These are phyloP conservation scores for Psittacula derbiana DNA, from an alignment of 2,797 vertebrate genomes.

Conservation along the genomic window DNA sequence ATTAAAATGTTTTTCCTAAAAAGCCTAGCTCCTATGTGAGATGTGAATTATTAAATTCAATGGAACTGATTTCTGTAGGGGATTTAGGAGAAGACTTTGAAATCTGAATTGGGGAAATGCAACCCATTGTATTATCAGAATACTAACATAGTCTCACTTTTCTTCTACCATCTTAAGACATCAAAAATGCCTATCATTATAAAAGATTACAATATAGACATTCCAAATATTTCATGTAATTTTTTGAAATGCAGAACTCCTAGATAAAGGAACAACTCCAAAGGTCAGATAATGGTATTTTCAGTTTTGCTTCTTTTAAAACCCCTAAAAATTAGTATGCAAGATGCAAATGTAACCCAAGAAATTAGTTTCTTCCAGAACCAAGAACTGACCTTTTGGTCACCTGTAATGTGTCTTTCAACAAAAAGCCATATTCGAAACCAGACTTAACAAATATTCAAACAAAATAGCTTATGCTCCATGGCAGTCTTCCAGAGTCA, in stretches of 20 bases:
- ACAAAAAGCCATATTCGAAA: slow-evolving; percentile 39
- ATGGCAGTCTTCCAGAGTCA: background rate
- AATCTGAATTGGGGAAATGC: background rate
- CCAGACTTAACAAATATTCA: background rate
- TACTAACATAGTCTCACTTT: background rate
- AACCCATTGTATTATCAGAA: background rate
- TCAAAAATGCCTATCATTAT: background rate
- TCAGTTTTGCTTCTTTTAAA: background rate
- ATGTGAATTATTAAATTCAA: background rate
- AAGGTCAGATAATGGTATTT: background rate
- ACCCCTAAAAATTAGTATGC: background rate
- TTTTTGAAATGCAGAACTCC: background rate
- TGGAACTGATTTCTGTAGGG: background rate
- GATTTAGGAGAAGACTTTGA: background rate
- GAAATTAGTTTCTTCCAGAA: background rate
- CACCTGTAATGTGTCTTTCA: background rate
- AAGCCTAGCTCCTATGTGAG: background rate
- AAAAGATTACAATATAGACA: background rate
- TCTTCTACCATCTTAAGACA: background rate
- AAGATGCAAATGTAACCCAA: background rate
- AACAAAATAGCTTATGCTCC: background rate
- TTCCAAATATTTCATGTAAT: background rate
- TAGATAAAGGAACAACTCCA: background rate
- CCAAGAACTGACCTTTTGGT: background rate
- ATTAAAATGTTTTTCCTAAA: background rate